Percentiles rank a stretch among this genome's conserved stretches.
phyloP scores from a whole-genome alignment of 1,140 invertebrate genomes.

The Drosophila ironensis region DNA sequence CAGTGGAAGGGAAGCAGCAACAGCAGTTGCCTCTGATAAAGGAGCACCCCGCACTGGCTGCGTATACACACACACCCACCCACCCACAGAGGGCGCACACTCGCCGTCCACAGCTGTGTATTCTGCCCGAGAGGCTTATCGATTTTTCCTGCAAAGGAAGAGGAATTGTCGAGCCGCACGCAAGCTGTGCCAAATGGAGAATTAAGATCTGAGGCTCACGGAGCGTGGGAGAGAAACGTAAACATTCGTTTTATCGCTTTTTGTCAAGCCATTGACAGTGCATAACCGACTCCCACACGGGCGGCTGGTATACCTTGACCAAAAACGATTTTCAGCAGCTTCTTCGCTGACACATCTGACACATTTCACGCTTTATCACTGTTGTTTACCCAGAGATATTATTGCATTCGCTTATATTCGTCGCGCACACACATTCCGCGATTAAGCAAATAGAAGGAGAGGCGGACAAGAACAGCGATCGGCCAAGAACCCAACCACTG shows the following conservation, averaged over 20 bases:
- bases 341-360: slow-evolving; percentile 19
- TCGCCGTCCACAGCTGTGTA: slow-evolving; percentile 9
- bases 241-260: slow-evolving; percentile 38
- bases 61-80: slow-evolving; percentile 13
- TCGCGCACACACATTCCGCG: slow-evolving; percentile 50
- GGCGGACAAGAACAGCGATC: no score
- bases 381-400: slow-evolving; percentile 50
- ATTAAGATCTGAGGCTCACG: no score
- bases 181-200: no score
- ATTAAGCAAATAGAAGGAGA: slow-evolving; percentile 45
- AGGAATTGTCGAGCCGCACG: slow-evolving; percentile 4
- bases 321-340: slow-evolving; percentile 50
- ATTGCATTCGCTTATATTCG: slow-evolving; percentile 41
- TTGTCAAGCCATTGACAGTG: slow-evolving; percentile 46
- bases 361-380: slow-evolving; percentile 55
- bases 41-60: slow-evolving; percentile 28
- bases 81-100: slow-evolving; percentile 29
- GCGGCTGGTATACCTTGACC: slow-evolving; percentile 50
- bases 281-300: slow-evolving; percentile 63
- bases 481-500: no score
- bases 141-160: slow-evolving; percentile 73
- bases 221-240: slow-evolving; percentile 8
- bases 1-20: no score
- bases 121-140: slow-evolving; percentile 69
- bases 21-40: slow-evolving; percentile 48